Evolutionary conservation across 2,113 vertebrate species (phyloP), one percentile per base, ranked within the genome.

Genomic region (Entosphenus tridentatus): DNA sequence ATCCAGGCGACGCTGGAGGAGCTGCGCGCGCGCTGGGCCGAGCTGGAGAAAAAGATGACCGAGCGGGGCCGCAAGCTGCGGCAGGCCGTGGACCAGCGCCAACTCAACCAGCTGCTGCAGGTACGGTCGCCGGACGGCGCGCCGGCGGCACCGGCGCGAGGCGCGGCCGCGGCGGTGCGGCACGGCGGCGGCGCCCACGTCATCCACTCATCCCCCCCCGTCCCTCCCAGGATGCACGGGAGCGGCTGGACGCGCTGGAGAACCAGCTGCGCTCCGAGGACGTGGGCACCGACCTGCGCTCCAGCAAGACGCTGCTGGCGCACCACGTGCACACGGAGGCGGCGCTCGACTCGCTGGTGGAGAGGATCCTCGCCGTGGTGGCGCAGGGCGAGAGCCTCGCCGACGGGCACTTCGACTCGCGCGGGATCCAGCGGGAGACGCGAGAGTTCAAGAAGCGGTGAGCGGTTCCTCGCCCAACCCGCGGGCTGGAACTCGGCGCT

Each of bases 41-140:
- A 78, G 13, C 71, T 91, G 13, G 82, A 83, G 67, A 11, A 54
- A 72, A 87, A 84, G 76, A 84, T 86, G 86, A 74, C 78, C 3
- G 84, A 86, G 57, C 73, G 74, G 73, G 84, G 87, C 67, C 80
- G 85, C 72, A 82, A 85, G 70, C 80, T 90, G 72, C 79, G 78
- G 70, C 85, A 85, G 75, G 85, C 85, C 1, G 82, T 81, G 9
- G 84, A 83, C 75, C 84, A 87, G 76, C 85, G 85, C 69, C 84
- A 86, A 74, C 84, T 92, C 70, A 87, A 85, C 82, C 83, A 82
- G 74, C 75, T 88, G 57, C 78, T 92, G 58, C 84, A 85, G 87
- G 89, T 87, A 18, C 56, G 73, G 39, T 39, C 39, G 18, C 18
- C 1, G 39, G 68, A 21, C 5, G 39, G 39, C 39, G 6, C 39